phyloP scores from a whole-genome alignment of 2,888 invertebrate genomes.

The Drosophila atripex region DNA sequence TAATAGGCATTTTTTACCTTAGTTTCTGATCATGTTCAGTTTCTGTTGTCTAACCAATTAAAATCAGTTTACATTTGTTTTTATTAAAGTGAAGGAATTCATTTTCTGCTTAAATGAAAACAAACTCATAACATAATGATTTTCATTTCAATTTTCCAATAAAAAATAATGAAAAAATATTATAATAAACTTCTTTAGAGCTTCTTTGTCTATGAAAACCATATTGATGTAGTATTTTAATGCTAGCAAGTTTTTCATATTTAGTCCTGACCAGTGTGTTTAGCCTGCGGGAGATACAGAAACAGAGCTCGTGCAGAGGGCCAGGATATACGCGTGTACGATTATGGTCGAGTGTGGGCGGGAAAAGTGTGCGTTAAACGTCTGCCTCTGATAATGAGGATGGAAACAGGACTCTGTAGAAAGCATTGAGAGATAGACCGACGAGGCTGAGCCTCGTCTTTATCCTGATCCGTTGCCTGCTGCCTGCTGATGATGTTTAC shows the following conservation, averaged over 20 bases:
- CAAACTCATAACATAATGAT: too few species aligned
- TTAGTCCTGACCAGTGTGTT: conserved; percentile 37
- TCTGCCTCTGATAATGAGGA: conserved; percentile 71
- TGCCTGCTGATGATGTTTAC: conserved; percentile 77
- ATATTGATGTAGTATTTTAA: background rate
- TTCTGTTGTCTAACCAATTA: background rate
- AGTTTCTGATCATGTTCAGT: background rate
- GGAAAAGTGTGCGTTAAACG: conserved; percentile 48
- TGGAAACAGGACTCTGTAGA: conserved; percentile 16
- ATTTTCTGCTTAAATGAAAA: too few species aligned
- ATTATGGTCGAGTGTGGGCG: conserved; percentile 16
- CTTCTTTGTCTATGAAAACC: background rate
- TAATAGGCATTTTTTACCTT: background rate
- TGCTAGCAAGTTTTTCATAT: background rate
- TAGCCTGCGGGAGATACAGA: conserved; percentile 54
- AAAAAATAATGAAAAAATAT: too few species aligned
- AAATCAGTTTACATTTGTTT: background rate
- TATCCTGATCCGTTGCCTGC: conserved; percentile 37
- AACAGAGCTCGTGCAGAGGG: conserved; percentile 26
- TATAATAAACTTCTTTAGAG: too few species aligned
- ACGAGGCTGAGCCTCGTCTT: conserved; percentile 42
- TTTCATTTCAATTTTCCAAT: too few species aligned
- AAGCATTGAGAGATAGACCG: conserved; percentile 18
- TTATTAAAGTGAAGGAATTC: too few species aligned
- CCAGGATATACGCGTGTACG: conserved; percentile 39